Conservation (phyloP, 2,797 vertebrate genomes). For the Anniella stebbinsi region DNA sequence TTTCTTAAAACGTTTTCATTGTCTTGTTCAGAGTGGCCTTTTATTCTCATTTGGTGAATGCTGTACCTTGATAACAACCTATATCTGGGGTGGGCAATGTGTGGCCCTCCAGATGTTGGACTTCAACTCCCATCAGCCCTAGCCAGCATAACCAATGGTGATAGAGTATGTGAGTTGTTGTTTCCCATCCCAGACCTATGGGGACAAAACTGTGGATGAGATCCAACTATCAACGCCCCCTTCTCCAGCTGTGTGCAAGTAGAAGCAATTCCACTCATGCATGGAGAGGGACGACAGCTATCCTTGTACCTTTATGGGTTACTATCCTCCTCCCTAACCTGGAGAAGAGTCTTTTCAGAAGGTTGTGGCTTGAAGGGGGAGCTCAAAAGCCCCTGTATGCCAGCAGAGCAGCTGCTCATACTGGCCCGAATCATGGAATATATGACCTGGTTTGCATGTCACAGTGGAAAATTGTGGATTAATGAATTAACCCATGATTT, state of each 20-base stretch:
- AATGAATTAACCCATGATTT: no score
- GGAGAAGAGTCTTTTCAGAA: not conserved
- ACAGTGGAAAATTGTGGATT: no score
- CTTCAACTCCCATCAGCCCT: no score
- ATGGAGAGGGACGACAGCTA: not conserved
- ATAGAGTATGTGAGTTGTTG: no score
- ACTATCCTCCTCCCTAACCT: not conserved
- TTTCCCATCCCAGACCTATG: not conserved
- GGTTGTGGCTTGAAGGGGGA: not conserved
- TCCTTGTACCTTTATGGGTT: not conserved
- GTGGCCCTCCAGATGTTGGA: no score
- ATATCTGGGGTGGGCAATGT: no score
- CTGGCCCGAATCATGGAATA: not conserved
- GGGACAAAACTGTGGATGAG: not conserved
- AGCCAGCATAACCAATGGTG: no score
- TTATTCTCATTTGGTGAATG: not conserved
- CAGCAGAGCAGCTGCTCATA: not conserved
- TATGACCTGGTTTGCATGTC: no score
- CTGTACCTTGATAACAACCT: not conserved
- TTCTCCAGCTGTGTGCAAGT: not conserved
- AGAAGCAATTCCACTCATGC: not conserved
- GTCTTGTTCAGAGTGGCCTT: not conserved
- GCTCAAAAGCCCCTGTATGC: not conserved
- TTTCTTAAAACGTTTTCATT: accelerated
- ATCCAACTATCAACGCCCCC: not conserved